Percentiles rank a stretch among this genome's conserved stretches.
Evolutionary conservation across 2,113 vertebrate species (phyloP).

Genomic region (Tetrax tetrax): DNA sequence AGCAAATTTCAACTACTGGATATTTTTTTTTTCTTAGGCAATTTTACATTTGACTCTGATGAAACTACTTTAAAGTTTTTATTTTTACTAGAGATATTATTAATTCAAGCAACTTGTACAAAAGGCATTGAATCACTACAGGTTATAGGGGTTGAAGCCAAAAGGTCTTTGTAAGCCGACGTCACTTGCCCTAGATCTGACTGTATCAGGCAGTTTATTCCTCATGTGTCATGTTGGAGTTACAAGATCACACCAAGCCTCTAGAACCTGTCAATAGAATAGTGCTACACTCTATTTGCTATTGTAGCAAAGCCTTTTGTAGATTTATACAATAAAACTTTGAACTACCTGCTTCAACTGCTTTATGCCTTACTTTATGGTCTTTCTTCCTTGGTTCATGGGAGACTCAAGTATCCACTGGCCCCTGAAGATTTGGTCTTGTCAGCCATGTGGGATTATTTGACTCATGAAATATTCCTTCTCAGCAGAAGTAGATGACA

Average conservation of each 20-base stretch:
- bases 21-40: neutral
- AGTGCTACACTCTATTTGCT: slow-evolving; percentile 31
- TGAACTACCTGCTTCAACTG: slow-evolving; percentile 20
- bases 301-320: slow-evolving; percentile 67
- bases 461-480: neutral
- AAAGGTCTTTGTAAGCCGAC: slow-evolving; percentile 49
- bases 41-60: slow-evolving; percentile 45
- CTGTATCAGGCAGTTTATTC: slow-evolving; percentile 38
- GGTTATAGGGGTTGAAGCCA: slow-evolving; percentile 37
- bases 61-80: slow-evolving; percentile 46
- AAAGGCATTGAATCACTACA: neutral
- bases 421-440: neutral
- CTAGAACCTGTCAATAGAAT: slow-evolving; percentile 24
- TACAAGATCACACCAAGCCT: slow-evolving; percentile 48
- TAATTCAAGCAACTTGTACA: neutral
- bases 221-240: slow-evolving; percentile 48
- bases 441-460: neutral
- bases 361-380: neutral
- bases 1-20: neutral
- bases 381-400: neutral
- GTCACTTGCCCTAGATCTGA: neutral
- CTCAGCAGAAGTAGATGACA: neutral
- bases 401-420: neutral
- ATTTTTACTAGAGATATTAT: slow-evolving; percentile 50
- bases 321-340: slow-evolving; percentile 74